Percentiles rank a stretch among this genome's conserved stretches.
Conservation (phyloP, 2,113 vertebrate genomes). For the Melanerpes aurifrons region DNA sequence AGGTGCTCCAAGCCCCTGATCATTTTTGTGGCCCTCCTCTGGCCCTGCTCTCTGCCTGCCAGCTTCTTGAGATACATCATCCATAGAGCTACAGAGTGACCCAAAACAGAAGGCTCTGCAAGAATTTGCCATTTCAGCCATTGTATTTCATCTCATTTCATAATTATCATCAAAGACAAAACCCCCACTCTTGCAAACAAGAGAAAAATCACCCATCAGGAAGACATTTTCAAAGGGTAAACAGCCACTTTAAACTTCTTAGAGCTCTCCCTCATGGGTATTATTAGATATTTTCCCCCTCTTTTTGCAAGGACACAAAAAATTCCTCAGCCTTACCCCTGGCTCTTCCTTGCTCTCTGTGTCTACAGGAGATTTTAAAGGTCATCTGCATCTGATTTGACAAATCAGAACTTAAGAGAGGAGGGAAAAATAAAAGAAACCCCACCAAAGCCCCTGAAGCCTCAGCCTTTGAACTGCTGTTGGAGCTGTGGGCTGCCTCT, state of each 20-base stretch:
- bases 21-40: too few species aligned
- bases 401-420: not conserved
- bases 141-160: slow-evolving; percentile 1
- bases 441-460: not conserved
- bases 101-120: slow-evolving; percentile 7
- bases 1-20: too few species aligned
- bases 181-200: not conserved
- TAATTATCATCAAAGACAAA: slow-evolving; percentile 1
- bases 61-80: not conserved
- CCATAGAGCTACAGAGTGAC: not conserved
- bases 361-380: slow-evolving; percentile 25
- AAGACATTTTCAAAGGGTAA: slow-evolving; percentile 36
- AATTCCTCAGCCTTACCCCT: not conserved
- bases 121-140: not conserved
- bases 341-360: slow-evolving; percentile 7
- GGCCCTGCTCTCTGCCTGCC: not conserved
- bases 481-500: not conserved
- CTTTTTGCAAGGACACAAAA: not conserved
- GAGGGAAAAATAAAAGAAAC: not conserved
- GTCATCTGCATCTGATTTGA: not conserved
- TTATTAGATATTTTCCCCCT: not conserved
- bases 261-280: not conserved
- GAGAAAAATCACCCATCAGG: not conserved
- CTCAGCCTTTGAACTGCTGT: slow-evolving; percentile 7
- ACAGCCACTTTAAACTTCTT: slow-evolving; percentile 37